Evolutionary conservation across 1,140 invertebrate species (phyloP).

Genomic region (Cydia strobilella): DNA sequence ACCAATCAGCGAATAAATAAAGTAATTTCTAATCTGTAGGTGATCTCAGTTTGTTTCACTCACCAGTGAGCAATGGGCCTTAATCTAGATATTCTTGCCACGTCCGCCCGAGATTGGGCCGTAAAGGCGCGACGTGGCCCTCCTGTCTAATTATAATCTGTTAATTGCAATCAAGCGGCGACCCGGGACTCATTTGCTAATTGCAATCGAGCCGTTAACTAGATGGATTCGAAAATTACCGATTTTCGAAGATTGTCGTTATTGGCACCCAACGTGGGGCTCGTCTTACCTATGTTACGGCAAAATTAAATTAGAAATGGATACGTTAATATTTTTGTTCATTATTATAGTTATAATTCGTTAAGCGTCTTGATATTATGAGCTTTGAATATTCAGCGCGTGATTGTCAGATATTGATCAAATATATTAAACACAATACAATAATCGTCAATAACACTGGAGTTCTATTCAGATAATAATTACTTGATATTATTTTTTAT

Average conservation of each 20-base stretch:
- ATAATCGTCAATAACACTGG: no score
- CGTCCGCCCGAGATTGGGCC: constrained; percentile 3
- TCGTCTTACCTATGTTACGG: background rate
- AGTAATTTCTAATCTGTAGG: background rate
- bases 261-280: background rate
- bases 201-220: constrained; percentile 13
- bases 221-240: background rate
- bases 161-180: constrained; percentile 16
- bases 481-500: no score
- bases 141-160: constrained; percentile 14
- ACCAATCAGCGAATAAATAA: background rate
- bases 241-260: background rate
- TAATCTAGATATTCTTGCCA: background rate
- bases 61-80: background rate
- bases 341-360: no score
- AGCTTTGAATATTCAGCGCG: no score
- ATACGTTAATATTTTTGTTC: no score
- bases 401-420: no score
- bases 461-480: no score
- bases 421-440: no score
- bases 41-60: background rate
- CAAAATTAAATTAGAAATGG: background rate
- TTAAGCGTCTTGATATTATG: no score
- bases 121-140: constrained; percentile 17
- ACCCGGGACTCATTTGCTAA: constrained; percentile 11